Conservation (phyloP, 2,113 vertebrate species). For the Tricholaema leucomelas region DNA sequence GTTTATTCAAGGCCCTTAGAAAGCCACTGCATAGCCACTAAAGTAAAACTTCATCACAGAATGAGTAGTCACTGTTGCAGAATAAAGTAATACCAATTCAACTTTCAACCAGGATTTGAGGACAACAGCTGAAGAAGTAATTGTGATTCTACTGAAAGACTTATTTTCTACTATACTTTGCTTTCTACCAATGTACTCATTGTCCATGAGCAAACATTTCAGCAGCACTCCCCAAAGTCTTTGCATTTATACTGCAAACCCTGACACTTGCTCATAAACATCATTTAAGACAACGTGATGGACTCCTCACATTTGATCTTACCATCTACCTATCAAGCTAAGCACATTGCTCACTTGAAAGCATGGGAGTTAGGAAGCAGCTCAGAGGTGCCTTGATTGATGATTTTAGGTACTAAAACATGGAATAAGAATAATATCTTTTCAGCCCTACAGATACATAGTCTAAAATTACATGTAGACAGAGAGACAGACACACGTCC, state of each 20-base stretch:
- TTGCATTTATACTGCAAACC: not conserved
- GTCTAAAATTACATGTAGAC: not conserved
- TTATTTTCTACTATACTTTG: not conserved
- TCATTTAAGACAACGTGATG: not conserved
- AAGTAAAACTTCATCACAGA: not conserved
- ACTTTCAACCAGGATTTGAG: not conserved
- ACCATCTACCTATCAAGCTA: not conserved
- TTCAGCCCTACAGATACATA: not conserved
- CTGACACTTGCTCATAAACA: not conserved
- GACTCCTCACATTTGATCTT: not conserved
- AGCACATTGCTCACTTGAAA: not conserved
- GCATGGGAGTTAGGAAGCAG: not conserved
- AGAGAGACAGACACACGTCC: not conserved
- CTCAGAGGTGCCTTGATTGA: not conserved
- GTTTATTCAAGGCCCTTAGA: not conserved
- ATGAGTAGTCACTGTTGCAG: not conserved
- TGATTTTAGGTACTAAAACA: not conserved
- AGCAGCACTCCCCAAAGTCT: not conserved
- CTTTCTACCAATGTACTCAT: not conserved
- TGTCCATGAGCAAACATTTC: not conserved
- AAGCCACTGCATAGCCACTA: not conserved
- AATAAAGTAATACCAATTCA: not conserved
- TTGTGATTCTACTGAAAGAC: not conserved
- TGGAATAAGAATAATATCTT: not conserved
- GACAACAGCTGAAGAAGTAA: not conserved